phyloP scores from a whole-genome alignment of 2,888 invertebrate genomes.

The Ecdyonurus torrentis region DNA sequence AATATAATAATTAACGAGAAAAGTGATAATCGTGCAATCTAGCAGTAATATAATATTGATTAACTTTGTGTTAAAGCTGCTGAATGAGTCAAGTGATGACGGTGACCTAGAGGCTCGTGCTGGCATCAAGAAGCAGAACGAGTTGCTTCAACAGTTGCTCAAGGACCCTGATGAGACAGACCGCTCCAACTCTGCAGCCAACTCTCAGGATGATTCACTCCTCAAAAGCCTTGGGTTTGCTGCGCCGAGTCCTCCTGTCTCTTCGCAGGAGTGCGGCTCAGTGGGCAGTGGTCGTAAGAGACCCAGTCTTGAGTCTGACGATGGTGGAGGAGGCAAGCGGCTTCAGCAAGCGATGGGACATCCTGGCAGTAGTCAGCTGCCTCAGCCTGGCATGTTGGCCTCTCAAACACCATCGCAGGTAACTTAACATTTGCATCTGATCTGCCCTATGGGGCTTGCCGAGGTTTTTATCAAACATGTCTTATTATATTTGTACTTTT shows the following conservation, averaged over 20 bases:
- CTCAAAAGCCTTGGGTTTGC: constrained; percentile 37
- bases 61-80: constrained; percentile 38
- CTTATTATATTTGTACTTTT: too few relatives aligned
- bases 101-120: constrained; percentile 45
- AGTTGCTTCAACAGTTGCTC: constrained; percentile 40
- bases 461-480: too few relatives aligned
- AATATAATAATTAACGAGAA: too few relatives aligned
- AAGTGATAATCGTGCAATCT: background rate
- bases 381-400: background rate
- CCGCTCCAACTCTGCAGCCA: background rate
- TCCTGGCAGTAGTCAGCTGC: background rate
- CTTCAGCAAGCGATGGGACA: background rate
- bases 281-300: constrained; percentile 30
- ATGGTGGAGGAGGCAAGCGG: constrained; percentile 26
- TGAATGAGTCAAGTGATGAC: constrained; percentile 68
- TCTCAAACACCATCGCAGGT: background rate
- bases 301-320: constrained; percentile 41
- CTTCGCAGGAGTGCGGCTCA: background rate
- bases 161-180: constrained; percentile 25
- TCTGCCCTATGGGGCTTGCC: too few relatives aligned
- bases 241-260: background rate
- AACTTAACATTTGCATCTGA: too few relatives aligned
- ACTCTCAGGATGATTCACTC: constrained; percentile 30
- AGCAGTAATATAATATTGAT: background rate
- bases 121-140: constrained; percentile 41